Evolutionary conservation across 1,140 invertebrate species (phyloP).

Genomic region (Gryon sp.): DNA sequence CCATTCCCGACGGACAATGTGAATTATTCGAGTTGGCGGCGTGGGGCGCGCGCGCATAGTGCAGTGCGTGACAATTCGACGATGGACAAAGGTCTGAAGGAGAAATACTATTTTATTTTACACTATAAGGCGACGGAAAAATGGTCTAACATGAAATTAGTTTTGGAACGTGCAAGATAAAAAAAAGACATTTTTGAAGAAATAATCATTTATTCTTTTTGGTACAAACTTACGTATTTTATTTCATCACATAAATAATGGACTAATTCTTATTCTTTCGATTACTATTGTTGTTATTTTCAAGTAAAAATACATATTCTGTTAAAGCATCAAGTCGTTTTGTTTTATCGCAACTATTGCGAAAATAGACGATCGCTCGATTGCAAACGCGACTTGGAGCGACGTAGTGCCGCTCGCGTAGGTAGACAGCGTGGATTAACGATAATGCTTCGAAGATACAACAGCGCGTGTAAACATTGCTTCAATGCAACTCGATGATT

Average conservation of each 20-base stretch:
- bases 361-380: constrained; percentile 48
- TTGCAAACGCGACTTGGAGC: constrained; percentile 33
- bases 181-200: too few species aligned
- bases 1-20: constrained; percentile 79
- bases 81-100: constrained; percentile 41
- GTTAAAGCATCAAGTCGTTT: constrained; percentile 21
- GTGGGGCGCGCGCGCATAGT: constrained; percentile 68
- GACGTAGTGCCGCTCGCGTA: constrained; percentile 52
- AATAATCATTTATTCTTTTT: too few species aligned
- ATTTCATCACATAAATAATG: too few species aligned
- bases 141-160: too few species aligned
- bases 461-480: constrained; percentile 58
- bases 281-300: too few species aligned
- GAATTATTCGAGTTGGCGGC: constrained; percentile 79
- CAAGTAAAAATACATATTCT: too few species aligned
- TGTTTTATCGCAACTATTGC: constrained; percentile 40
- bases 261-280: too few species aligned
- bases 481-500: constrained; percentile 56
- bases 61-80: constrained; percentile 48
- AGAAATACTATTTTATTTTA: constrained; percentile 37
- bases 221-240: too few species aligned
- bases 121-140: too few species aligned
- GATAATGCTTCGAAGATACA: constrained; percentile 61
- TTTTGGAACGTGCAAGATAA: too few species aligned
- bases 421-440: constrained; percentile 62